Conservation (phyloP, 2,888 invertebrate species). For the Caenorhabditis sulstoni region DNA sequence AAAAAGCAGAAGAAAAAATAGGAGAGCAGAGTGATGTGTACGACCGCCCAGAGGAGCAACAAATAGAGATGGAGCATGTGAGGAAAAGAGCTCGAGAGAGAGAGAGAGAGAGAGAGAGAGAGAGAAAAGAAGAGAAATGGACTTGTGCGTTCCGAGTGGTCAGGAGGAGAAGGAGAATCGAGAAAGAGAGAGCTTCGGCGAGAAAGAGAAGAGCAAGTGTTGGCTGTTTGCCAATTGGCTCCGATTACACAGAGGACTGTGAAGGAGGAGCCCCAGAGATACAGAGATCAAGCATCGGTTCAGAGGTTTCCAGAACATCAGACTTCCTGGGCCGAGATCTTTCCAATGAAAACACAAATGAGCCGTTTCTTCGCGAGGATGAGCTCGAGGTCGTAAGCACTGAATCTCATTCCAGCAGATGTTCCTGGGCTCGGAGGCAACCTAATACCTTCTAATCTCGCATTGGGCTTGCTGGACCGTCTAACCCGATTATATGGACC, state of each 20-base stretch:
- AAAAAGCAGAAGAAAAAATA: not conserved
- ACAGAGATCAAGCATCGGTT: no score
- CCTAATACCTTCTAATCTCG: no score
- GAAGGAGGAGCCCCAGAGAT: no score
- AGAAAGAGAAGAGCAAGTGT: slow-evolving; percentile 22
- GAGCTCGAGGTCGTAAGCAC: no score
- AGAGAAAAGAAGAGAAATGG: slow-evolving; percentile 2
- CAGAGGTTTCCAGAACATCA: no score
- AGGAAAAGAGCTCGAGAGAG: slow-evolving; percentile 9
- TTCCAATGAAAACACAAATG: no score
- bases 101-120: slow-evolving; percentile 22
- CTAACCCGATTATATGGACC: no score
- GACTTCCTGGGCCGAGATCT: no score
- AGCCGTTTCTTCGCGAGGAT: no score
- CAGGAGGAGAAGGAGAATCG: slow-evolving; percentile 14
- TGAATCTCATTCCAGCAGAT: no score
- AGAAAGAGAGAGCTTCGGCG: slow-evolving; percentile 9
- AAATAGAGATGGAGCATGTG: slow-evolving; percentile 5
- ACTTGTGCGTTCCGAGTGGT: slow-evolving; percentile 11
- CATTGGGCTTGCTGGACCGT: no score
- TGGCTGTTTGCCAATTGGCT: slow-evolving; percentile 26
- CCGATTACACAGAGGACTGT: not conserved
- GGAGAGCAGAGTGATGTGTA: not conserved
- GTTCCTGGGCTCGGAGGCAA: no score
- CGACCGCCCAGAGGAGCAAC: slow-evolving; percentile 7